Evolutionary conservation across 2,113 vertebrate genomes (phyloP).

Genomic region (Malurus cyaneus): DNA sequence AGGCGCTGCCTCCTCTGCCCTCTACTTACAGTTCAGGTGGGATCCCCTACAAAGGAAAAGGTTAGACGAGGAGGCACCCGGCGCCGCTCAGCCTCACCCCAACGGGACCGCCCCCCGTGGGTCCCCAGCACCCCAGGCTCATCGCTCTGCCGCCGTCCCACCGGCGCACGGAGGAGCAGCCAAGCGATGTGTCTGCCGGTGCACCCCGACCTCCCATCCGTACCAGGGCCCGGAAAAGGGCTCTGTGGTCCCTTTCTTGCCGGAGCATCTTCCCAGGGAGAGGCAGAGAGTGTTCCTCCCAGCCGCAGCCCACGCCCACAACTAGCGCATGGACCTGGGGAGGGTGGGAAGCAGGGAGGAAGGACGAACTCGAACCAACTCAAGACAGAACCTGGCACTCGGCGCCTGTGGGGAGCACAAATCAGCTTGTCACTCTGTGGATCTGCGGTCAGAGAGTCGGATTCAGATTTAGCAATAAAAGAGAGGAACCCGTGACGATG

Average conservation of each 20-base stretch:
- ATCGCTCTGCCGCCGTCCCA: background rate
- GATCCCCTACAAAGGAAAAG: constrained; percentile 55
- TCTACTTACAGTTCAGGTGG: constrained; percentile 73
- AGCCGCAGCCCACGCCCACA: constrained; percentile 69
- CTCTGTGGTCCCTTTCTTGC: background rate
- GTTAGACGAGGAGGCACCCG: constrained; percentile 68
- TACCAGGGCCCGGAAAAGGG: constrained; percentile 53
- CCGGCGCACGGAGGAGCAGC: background rate
- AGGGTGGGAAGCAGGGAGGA: constrained; percentile 49
- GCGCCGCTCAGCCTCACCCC: constrained; percentile 61
- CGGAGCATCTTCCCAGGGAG: background rate
- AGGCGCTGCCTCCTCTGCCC: constrained; percentile 55
- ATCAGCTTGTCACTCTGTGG: constrained; percentile 62
- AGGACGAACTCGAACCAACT: constrained; percentile 60
- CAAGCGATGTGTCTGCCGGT: background rate
- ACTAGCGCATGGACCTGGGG: constrained; percentile 68
- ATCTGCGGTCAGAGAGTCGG: constrained; percentile 63
- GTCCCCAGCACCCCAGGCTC: background rate
- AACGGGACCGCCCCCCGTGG: background rate
- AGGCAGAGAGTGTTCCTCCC: constrained; percentile 70
- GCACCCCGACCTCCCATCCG: constrained; percentile 29
- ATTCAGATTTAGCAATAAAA: constrained; percentile 76
- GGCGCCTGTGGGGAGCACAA: constrained; percentile 61
- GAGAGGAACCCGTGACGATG: constrained; percentile 87
- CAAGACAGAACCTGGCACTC: constrained; percentile 62